phyloP scores from a whole-genome alignment of 2,888 invertebrate species.

The Xestia rhomboidea region DNA sequence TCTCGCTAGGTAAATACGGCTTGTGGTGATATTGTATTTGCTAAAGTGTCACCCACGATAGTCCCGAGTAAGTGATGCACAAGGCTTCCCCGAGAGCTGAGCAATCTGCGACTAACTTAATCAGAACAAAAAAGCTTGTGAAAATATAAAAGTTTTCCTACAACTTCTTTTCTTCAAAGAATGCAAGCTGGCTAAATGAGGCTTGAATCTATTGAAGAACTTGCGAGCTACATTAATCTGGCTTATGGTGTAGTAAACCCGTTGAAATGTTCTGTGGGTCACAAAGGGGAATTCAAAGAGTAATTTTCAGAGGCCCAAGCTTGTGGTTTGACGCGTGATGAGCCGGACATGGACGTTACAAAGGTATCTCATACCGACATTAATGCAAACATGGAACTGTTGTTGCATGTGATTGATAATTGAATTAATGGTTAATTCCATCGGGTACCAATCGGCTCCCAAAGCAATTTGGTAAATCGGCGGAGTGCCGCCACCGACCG shows the following conservation, averaged over 20 bases:
- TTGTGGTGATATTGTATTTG: conserved; percentile 6
- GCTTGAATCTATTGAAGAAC: conserved; percentile 30
- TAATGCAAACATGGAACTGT: conserved; percentile 66
- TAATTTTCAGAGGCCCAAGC: conserved; percentile 12
- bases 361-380: conserved; percentile 49
- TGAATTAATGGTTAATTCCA: conserved; percentile 76
- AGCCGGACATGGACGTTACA: conserved; percentile 14
- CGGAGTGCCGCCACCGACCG: conserved; percentile 61
- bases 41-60: conserved; percentile 20
- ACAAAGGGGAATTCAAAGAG: conserved; percentile 17
- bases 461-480: conserved; percentile 75
- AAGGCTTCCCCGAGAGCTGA: conserved; percentile 14
- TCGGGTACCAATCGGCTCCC: conserved; percentile 69
- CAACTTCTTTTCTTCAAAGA: conserved; percentile 37
- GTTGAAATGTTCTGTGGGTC: not conserved
- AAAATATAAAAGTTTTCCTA: conserved; percentile 38
- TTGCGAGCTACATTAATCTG: conserved; percentile 6
- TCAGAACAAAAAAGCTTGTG: conserved; percentile 7
- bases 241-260: conserved; percentile 11
- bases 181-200: conserved; percentile 32
- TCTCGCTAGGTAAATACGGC: not conserved
- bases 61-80: conserved; percentile 12
- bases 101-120: conserved; percentile 42
- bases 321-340: conserved; percentile 23
- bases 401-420: conserved; percentile 74